phyloP scores from a whole-genome alignment of 2,888 invertebrate genomes.

The Synanthedon myopaeformis region DNA sequence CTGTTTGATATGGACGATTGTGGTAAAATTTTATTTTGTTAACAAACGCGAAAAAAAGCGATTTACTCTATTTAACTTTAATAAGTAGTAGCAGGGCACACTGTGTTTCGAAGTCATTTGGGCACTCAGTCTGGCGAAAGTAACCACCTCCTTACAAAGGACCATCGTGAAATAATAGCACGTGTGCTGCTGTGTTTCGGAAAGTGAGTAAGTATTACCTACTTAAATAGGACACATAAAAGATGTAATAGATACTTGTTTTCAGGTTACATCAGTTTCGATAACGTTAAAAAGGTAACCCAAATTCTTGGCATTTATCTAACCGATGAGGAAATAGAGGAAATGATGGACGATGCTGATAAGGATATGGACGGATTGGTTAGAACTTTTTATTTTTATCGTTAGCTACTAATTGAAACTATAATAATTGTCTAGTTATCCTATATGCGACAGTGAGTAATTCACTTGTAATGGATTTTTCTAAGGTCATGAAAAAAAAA shows the following conservation, averaged over 20 bases:
- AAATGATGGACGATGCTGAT: conserved; percentile 63
- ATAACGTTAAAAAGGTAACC: conserved; percentile 47
- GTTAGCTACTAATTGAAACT: background rate
- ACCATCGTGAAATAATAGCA: no score
- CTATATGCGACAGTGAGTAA: no score
- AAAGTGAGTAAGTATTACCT: no score
- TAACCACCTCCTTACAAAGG: no score
- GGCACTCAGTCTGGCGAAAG: no score
- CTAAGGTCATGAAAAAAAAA: background rate
- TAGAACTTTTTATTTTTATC: conserved; percentile 11
- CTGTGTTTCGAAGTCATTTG: no score
- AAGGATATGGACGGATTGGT: conserved; percentile 53
- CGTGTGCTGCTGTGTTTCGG: no score
- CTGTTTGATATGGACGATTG: conserved; percentile 52
- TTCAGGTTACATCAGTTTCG: conserved; percentile 47
- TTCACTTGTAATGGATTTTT: no score
- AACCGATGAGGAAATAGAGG: conserved; percentile 60
- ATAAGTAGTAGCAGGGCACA: no score
- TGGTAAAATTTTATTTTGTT: conserved; percentile 20
- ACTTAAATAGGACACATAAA: no score
- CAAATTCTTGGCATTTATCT: conserved; percentile 37
- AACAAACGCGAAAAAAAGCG: no score
- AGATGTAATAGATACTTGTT: background rate
- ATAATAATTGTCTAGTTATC: no score
- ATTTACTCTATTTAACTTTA: background rate